These are phyloP conservation scores for Leptosomus discolor DNA, from an alignment of 2,113 vertebrate genomes.

Conservation along the genomic window DNA sequence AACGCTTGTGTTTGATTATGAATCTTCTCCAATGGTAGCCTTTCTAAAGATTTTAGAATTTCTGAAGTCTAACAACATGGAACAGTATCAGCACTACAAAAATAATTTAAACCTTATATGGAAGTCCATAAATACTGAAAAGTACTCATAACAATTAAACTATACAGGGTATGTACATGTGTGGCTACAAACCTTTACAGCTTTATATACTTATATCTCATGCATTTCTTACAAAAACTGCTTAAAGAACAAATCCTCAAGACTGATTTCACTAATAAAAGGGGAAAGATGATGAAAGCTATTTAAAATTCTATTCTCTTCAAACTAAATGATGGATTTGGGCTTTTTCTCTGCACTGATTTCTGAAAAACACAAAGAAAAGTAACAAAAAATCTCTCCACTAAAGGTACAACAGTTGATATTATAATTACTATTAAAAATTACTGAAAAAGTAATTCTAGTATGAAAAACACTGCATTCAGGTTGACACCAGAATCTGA, in stretches of 20 bases:
- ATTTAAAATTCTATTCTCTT: not conserved
- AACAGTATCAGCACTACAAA: not conserved
- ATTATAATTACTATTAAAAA: not conserved
- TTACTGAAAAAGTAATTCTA: not conserved
- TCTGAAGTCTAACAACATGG: not conserved
- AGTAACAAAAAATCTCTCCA: not conserved
- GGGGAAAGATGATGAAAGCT: not conserved
- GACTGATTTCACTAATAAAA: not conserved
- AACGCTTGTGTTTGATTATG: not conserved
- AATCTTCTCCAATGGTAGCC: not conserved
- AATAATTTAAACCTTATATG: not conserved
- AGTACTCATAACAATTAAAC: not conserved
- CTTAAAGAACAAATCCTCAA: not conserved
- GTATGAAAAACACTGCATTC: not conserved
- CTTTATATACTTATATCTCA: not conserved
- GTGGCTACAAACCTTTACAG: not conserved
- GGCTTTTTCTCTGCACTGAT: not conserved
- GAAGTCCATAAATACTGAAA: not conserved
- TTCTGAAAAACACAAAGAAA: not conserved
- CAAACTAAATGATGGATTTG: not conserved
- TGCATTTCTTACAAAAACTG: not conserved
- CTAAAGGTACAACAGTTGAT: not conserved
- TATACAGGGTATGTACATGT: not conserved
- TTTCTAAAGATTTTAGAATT: not conserved
- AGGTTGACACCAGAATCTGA: not conserved